Evolutionary conservation across 2,888 invertebrate genomes (phyloP).

Genomic region (Priocnemis perturbator): DNA sequence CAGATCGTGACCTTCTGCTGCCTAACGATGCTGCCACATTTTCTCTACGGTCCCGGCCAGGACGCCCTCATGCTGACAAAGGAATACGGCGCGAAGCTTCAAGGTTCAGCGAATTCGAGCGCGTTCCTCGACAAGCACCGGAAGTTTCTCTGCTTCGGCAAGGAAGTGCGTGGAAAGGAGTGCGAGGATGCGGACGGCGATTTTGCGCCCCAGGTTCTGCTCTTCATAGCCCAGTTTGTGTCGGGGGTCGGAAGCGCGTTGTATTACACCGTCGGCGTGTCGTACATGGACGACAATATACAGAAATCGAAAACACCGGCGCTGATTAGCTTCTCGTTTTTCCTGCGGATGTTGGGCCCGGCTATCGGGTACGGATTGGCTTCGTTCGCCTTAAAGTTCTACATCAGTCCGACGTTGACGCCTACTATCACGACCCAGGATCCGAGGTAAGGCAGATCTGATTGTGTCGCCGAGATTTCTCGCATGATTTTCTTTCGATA

Average conservation of each 20-base stretch:
- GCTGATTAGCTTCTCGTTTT: conserved; percentile 82
- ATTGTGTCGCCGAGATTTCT: too few species aligned
- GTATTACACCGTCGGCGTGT: conserved; percentile 82
- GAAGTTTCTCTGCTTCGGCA: conserved; percentile 78
- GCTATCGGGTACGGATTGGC: conserved; percentile 82
- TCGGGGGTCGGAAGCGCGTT: conserved; percentile 84
- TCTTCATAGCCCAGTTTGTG: conserved; percentile 83
- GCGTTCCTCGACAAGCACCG: conserved; percentile 76
- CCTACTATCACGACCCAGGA: conserved; percentile 82
- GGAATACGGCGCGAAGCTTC: conserved; percentile 77
- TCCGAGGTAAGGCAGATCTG: conserved; percentile 74
- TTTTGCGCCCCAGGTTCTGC: conserved; percentile 79
- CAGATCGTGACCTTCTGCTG: conserved; percentile 80
- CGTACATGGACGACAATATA: conserved; percentile 87
- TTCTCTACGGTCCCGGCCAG: conserved; percentile 82
- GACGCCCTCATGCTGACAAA: conserved; percentile 80
- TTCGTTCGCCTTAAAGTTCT: conserved; percentile 81
- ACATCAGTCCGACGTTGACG: conserved; percentile 81
- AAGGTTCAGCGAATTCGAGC: conserved; percentile 72
- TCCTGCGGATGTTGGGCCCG: conserved; percentile 83
- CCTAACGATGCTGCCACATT: conserved; percentile 82
- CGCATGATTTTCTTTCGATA: too few species aligned
- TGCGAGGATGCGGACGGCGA: conserved; percentile 78
- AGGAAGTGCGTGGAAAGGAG: conserved; percentile 67
- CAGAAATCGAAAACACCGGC: conserved; percentile 85